Base-by-base conservation (phyloP, 1,140 invertebrate species). In the Sinonovacula constricta region DNA sequence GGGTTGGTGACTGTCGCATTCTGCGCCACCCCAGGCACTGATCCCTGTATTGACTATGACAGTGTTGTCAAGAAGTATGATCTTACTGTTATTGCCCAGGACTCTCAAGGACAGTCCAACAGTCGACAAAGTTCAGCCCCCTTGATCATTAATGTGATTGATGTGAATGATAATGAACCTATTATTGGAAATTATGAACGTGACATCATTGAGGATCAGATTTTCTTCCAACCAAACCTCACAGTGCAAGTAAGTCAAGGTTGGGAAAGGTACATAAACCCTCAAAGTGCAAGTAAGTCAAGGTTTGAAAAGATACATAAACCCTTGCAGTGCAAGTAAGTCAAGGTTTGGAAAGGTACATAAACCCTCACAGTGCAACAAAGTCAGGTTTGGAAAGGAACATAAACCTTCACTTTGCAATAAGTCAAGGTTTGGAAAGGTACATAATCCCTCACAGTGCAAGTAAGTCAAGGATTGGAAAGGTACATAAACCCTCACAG, bases 161-260 rank as follows among this genome's bases (percentile, higher is more conserved):
- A 98, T 89, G 94, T 94, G 36, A 98, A 98, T 86, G 97, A 98
- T 90, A 97, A 96, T 86, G 92, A 94, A 0, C 96, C 96, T 0
- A 92, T 22, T 36, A 57, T 81, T 45, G 10, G 22, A 26, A 22
- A 80, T 36, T 65, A 60, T 49, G 14, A 22, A 31, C n/a, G 36
- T n/a, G 14, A 18, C 24, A 76, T 76, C 18, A 24, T 34, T 34
- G 72, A 76, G 56, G 54, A 45, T 33, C 2, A 36, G 33, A 67
- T 3, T 22, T 1, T 1, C 1, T 76, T 76, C 67, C 18, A 26
- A 24, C 72, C 62, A n/a, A 22, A 28, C 1, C 45, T 75, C 4
- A 24, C 4, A 22, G 60, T 75, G 24, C 36, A 60, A 33, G 69
- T 72, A 62, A 57, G 51, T 18, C 24, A 15, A 28, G 15, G 1